Evolutionary conservation across 2,797 vertebrate species (phyloP).

Genomic region (Tragelaphus eurycerus): DNA sequence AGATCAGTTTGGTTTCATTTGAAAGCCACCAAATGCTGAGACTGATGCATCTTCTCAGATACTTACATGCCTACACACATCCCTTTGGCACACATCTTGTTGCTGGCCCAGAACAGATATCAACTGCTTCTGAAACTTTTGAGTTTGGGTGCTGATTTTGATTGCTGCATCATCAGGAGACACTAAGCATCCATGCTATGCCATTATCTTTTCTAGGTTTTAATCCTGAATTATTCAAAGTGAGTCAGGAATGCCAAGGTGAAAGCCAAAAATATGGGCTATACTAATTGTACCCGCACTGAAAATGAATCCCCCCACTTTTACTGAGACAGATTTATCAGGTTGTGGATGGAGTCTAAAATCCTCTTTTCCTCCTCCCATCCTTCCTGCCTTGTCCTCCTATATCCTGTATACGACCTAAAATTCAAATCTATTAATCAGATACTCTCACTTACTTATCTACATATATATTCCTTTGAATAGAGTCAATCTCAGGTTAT

Average conservation of each 20-base stretch:
- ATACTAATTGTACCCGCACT: neutral
- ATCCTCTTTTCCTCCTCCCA: neutral
- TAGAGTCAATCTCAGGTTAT: neutral
- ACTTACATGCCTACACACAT: neutral
- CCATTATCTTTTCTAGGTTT: neutral
- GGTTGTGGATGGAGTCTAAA: neutral
- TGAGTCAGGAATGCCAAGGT: neutral
- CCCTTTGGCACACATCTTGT: neutral
- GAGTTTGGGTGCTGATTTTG: neutral
- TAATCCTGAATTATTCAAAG: neutral
- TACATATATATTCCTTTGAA: neutral
- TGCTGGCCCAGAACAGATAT: neutral
- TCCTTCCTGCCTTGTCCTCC: neutral
- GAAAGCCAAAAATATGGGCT: neutral
- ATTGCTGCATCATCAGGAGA: neutral
- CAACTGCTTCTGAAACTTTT: constrained; percentile 5
- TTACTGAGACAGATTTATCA: neutral
- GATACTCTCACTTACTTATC: neutral
- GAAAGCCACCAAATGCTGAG: neutral
- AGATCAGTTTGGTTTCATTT: constrained; percentile 9
- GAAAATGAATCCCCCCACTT: neutral
- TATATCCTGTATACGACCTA: neutral
- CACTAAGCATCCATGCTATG: neutral
- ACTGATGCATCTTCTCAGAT: neutral
- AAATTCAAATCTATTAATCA: neutral